Conservation (phyloP, 2,113 vertebrate species). For the Macrotus californicus region DNA sequence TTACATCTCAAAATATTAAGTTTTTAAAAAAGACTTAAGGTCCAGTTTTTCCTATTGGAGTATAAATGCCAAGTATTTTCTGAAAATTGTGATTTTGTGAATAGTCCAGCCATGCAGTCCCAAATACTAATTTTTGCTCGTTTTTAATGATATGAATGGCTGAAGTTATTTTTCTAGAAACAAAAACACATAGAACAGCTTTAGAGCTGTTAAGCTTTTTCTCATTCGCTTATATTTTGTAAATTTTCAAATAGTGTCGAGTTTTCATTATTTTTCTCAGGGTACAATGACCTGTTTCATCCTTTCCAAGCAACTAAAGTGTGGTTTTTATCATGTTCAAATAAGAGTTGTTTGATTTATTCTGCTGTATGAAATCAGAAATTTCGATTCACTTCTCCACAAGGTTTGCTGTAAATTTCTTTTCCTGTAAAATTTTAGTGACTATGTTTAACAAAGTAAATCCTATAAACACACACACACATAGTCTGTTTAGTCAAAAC, state of each 20-base stretch:
- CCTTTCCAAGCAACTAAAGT: slow-evolving; percentile 33
- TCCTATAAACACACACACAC: neutral
- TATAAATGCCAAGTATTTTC: slow-evolving; percentile 8
- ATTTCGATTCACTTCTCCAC: slow-evolving; percentile 29
- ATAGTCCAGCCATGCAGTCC: neutral
- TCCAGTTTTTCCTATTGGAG: neutral
- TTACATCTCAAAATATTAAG: slow-evolving; percentile 11
- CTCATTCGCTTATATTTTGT: neutral
- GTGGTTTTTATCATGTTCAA: slow-evolving; percentile 25
- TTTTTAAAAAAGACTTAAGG: neutral
- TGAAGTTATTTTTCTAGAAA: neutral
- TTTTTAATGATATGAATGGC: neutral
- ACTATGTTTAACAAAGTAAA: slow-evolving; percentile 22
- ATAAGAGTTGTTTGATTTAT: slow-evolving; percentile 44
- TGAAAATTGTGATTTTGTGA: slow-evolving; percentile 11
- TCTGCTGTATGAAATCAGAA: slow-evolving; percentile 43
- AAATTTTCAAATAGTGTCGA: neutral
- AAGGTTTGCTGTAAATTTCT: slow-evolving; percentile 49
- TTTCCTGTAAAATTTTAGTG: slow-evolving; percentile 50
- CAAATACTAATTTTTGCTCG: neutral
- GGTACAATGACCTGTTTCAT: neutral
- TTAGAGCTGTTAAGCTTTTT: neutral
- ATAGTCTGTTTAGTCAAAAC: neutral
- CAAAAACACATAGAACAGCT: neutral
- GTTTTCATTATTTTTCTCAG: neutral